Conservation (phyloP, 2,113 vertebrate genomes). For the sheep (Ovis aries) region DNA sequence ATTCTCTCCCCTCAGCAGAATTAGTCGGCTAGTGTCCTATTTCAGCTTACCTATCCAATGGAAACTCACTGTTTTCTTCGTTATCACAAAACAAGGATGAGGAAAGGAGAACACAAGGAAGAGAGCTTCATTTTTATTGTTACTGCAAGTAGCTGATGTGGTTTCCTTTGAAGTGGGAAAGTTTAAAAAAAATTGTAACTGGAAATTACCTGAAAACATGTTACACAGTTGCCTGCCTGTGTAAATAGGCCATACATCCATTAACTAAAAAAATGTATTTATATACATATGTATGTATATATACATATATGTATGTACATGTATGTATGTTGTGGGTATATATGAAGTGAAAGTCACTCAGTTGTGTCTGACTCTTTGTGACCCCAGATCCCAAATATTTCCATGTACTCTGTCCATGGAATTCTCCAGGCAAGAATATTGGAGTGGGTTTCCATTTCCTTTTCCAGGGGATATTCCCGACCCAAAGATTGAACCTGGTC, state of each 20-base stretch:
- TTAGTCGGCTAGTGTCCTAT: neutral
- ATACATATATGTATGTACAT: neutral
- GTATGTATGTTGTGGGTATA: neutral
- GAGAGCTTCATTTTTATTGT: neutral
- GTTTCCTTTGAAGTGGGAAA: neutral
- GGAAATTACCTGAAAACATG: neutral
- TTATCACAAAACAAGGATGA: neutral
- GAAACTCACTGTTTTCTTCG: neutral
- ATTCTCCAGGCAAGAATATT: neutral
- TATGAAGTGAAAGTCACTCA: neutral
- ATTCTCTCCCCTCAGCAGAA: neutral
- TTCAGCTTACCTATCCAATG: neutral
- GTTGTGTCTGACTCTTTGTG: neutral
- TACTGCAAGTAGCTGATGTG: neutral
- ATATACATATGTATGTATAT: neutral
- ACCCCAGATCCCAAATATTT: neutral
- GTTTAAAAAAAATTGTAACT: neutral
- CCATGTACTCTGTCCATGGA: neutral
- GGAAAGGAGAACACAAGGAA: neutral
- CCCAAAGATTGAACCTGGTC: neutral
- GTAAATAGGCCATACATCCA: neutral
- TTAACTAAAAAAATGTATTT: neutral
- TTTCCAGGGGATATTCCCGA: neutral
- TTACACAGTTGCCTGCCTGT: neutral
- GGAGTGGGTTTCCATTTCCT: neutral